A percentile compares a stretch with the other conserved stretches of the same genome.
phyloP scores from a whole-genome alignment of 2,797 vertebrate species.

The Scyliorhinus canicula region DNA sequence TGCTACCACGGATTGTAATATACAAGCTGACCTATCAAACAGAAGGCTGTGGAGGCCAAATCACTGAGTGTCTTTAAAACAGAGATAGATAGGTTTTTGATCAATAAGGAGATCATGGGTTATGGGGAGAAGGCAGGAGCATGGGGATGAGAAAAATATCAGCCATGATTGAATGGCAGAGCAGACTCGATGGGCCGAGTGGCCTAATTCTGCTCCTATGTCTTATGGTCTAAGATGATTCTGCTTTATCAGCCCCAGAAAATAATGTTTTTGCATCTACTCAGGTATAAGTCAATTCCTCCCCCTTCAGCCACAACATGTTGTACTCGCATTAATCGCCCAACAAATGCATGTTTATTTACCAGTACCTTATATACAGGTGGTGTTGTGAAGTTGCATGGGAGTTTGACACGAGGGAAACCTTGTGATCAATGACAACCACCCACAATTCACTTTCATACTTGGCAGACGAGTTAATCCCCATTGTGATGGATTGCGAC shows the following conservation, averaged over 20 bases:
- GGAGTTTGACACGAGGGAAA: neutral
- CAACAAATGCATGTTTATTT: neutral
- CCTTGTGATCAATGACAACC: neutral
- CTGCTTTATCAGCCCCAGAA: neutral
- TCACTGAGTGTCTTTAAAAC: no score
- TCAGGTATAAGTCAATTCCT: neutral
- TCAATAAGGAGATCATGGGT: no score
- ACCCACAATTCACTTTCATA: neutral
- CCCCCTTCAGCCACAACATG: no score
- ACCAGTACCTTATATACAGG: neutral
- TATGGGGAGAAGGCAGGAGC: no score
- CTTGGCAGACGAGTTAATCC: neutral
- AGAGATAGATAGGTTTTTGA: no score
- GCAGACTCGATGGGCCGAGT: no score
- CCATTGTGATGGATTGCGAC: neutral
- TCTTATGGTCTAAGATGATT: no score
- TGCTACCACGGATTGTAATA: neutral
- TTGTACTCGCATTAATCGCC: neutral
- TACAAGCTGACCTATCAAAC: neutral
- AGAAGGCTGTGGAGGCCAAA: no score
- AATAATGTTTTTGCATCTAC: no score
- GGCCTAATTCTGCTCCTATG: no score
- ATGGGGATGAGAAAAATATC: no score
- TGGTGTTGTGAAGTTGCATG: neutral
- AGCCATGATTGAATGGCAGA: no score